These are phyloP conservation scores for Pantherophis alleghaniensis DNA, from an alignment of 2,797 vertebrate species.

Conservation along the genomic window DNA sequence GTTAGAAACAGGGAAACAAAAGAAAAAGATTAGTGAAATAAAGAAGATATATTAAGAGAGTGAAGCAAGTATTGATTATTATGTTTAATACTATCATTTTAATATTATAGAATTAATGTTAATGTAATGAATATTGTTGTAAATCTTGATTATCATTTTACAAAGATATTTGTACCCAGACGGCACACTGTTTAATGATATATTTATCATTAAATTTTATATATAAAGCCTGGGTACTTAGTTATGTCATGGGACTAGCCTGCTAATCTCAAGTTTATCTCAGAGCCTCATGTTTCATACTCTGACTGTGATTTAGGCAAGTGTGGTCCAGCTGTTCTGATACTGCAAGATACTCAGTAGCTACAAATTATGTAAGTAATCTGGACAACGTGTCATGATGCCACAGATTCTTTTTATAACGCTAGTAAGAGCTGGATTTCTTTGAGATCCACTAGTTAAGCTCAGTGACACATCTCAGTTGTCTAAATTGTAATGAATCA, in stretches of 20 bases:
- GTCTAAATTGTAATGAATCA: background rate
- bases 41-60: no score
- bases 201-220: no score
- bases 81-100: no score
- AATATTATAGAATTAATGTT: no score
- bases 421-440: background rate
- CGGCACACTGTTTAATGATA: no score
- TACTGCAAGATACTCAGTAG: background rate
- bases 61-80: no score
- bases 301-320: background rate
- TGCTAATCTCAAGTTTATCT: background rate
- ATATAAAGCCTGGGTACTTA: no score
- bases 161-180: no score
- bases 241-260: background rate
- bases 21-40: no score
- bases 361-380: background rate
- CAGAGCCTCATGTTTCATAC: background rate
- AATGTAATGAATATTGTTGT: no score
- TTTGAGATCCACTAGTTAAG: background rate
- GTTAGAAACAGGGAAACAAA: no score
- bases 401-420: background rate
- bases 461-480: background rate
- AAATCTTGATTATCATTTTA: no score
- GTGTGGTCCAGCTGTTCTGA: background rate
- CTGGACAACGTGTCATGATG: background rate